Percentiles rank a stretch among this genome's conserved stretches.
phyloP scores from a whole-genome alignment of 2,113 vertebrate species.

The Climacteris rufus region DNA sequence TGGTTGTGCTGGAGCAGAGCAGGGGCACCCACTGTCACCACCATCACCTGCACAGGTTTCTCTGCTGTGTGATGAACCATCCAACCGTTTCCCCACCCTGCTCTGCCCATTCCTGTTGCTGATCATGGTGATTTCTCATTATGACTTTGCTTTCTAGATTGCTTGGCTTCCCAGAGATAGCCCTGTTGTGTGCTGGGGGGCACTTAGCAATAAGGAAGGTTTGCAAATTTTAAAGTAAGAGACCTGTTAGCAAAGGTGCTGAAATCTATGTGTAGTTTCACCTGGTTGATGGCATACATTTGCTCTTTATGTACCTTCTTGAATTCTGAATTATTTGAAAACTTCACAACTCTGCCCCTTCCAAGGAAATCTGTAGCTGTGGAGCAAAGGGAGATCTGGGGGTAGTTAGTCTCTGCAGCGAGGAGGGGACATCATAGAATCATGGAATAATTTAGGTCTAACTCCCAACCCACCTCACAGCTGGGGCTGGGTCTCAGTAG shows the following conservation, averaged over 20 bases:
- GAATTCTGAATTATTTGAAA: not conserved
- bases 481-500: not conserved
- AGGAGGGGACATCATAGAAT: not conserved
- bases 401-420: not conserved
- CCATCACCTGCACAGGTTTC: not conserved
- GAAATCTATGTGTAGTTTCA: not conserved
- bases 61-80: not conserved
- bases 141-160: not conserved
- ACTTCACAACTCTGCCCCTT: not conserved
- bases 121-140: fast-evolving
- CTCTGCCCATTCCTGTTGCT: not conserved
- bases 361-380: not conserved
- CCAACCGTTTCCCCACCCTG: not conserved
- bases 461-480: not conserved
- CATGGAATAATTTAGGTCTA: not conserved
- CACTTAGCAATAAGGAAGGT: not conserved
- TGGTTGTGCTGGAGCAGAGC: not conserved
- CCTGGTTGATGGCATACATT: not conserved
- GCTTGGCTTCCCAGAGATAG: not conserved
- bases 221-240: not conserved
- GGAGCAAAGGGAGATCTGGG: not conserved
- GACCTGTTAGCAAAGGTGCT: not conserved
- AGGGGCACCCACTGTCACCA: not conserved
- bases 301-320: not conserved
- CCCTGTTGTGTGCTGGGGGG: not conserved